Conservation (phyloP, 2,888 invertebrate species). For the Tetropium fuscum region DNA sequence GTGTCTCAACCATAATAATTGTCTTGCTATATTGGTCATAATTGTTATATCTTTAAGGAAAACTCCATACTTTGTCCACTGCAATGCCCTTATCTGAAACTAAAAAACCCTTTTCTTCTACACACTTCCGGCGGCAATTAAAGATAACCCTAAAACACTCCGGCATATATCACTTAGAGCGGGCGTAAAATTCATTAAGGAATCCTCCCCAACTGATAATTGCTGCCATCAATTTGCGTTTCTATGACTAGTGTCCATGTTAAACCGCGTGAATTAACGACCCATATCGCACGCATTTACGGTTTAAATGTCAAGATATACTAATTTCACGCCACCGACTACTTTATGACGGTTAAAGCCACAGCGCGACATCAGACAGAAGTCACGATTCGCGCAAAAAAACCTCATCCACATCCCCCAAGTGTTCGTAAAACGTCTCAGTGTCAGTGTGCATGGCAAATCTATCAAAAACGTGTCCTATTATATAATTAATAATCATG, state of each 20-base stretch:
- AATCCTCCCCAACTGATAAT: constrained; percentile 49
- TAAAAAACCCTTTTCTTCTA: too few species aligned
- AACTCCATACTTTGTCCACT: too few species aligned
- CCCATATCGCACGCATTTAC: constrained; percentile 56
- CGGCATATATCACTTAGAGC: constrained; percentile 5
- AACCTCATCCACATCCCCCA: neutral
- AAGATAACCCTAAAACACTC: constrained; percentile 10
- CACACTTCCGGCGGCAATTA: constrained; percentile 4
- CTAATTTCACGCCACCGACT: constrained; percentile 25
- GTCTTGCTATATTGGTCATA: too few species aligned
- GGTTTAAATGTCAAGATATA: constrained; percentile 33
- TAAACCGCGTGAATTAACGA: constrained; percentile 54
- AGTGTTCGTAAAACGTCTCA: too few species aligned
- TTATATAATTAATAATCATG: too few species aligned
- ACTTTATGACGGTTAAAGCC: constrained; percentile 21
- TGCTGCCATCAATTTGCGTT: constrained; percentile 57
- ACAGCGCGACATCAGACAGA: constrained; percentile 1
- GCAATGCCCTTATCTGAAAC: too few species aligned
- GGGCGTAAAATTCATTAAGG: constrained; percentile 47
- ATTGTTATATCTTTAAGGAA: too few species aligned
- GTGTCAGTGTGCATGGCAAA: too few species aligned
- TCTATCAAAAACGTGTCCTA: too few species aligned
- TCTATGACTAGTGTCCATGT: constrained; percentile 57
- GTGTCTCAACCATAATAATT: too few species aligned
- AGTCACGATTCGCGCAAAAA: constrained; percentile 5